Conservation (phyloP, 2,113 vertebrate species). For the Psophia crepitans region DNA sequence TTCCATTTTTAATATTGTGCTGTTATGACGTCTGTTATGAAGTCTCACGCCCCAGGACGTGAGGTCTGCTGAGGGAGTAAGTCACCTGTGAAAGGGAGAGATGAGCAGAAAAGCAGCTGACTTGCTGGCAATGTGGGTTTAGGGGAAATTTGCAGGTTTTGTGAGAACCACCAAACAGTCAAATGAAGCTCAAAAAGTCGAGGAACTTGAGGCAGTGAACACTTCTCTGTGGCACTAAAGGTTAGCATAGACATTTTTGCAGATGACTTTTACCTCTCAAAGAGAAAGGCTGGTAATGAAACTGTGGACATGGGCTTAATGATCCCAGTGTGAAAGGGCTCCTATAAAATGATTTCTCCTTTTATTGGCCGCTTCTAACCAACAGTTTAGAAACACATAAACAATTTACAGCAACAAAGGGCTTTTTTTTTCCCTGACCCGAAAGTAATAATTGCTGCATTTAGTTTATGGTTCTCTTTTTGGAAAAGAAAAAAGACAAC, state of each 20-base stretch:
- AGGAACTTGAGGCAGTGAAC: background rate
- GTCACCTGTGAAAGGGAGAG: background rate
- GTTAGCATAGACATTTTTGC: slow-evolving; percentile 2
- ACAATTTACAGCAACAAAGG: slow-evolving; percentile 47
- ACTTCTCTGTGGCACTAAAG: background rate
- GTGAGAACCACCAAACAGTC: background rate
- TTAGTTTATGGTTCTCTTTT: slow-evolving; percentile 35
- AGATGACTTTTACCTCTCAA: background rate
- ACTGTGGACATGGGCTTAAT: slow-evolving; percentile 15
- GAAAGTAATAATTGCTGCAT: slow-evolving; percentile 36
- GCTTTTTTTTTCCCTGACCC: background rate
- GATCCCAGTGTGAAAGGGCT: slow-evolving; percentile 31
- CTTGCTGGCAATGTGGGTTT: background rate
- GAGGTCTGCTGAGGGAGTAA: rapidly evolving
- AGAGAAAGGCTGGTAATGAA: slow-evolving; percentile 45
- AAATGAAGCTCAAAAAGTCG: background rate
- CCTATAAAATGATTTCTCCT: background rate
- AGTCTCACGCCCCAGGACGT: rapidly evolving
- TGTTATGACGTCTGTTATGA: background rate
- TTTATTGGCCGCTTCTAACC: slow-evolving; percentile 25
- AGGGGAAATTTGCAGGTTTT: background rate
- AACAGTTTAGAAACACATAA: slow-evolving; percentile 33
- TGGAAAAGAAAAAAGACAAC: background rate
- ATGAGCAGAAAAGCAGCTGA: background rate
- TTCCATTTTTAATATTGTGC: background rate